phyloP scores from a whole-genome alignment of 1,140 invertebrate species.

The Cyrtorhinus lividipennis region DNA sequence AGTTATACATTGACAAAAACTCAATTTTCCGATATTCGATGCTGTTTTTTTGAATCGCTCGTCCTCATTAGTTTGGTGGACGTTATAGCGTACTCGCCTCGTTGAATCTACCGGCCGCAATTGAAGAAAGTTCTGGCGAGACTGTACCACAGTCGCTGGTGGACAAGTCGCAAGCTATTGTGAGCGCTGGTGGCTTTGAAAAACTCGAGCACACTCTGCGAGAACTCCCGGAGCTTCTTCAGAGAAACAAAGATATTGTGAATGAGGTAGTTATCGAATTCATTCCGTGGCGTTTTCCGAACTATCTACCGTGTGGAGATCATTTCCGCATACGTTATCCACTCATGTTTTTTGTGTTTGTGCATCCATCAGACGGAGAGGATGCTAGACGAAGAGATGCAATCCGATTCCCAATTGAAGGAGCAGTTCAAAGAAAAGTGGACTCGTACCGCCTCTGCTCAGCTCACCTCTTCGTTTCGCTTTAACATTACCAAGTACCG shows the following conservation, averaged over 20 bases:
- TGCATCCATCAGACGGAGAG: conserved; percentile 63
- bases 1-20: conserved; percentile 14
- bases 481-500: conserved; percentile 81
- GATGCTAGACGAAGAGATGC: conserved; percentile 79
- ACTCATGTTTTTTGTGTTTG: too few species aligned
- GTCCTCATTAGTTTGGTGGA: conserved; percentile 7
- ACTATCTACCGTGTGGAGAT: background rate
- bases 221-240: conserved; percentile 80
- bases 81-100: conserved; percentile 64
- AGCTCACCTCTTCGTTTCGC: conserved; percentile 76
- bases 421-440: conserved; percentile 83
- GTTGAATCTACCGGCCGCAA: conserved; percentile 91
- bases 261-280: conserved; percentile 63
- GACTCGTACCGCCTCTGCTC: conserved; percentile 73
- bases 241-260: conserved; percentile 88
- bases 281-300: too few species aligned
- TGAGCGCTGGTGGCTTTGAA: conserved; percentile 47
- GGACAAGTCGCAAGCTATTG: conserved; percentile 66
- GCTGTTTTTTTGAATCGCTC: conserved; percentile 3
- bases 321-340: too few species aligned
- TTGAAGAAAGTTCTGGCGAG: conserved; percentile 68
- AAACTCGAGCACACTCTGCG: conserved; percentile 40
- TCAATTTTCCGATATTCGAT: conserved; percentile 12
- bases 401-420: conserved; percentile 74
- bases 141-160: conserved; percentile 73